phyloP scores from a whole-genome alignment of 2,797 vertebrate genomes.

The Poecilia picta region DNA sequence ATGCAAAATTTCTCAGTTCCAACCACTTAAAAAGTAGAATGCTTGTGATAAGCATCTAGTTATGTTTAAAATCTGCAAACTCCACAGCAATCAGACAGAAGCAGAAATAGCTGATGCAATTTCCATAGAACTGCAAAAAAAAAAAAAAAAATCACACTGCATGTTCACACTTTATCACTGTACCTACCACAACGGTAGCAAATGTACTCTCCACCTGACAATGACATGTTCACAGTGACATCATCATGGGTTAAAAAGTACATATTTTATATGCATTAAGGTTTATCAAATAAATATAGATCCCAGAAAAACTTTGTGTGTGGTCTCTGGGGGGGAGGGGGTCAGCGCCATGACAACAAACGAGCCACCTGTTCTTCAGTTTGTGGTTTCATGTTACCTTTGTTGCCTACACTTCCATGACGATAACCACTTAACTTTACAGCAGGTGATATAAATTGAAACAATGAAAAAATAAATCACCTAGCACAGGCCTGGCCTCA shows the following conservation, averaged over 20 bases:
- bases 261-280: conserved; percentile 8
- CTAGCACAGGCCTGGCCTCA: neutral
- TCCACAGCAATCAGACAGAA: conserved; percentile 23
- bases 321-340: conserved; percentile 26
- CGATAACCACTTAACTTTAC: conserved; percentile 13
- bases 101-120: conserved; percentile 1
- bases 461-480: neutral
- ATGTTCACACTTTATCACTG: conserved; percentile 49
- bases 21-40: neutral
- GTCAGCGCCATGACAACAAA: conserved; percentile 62
- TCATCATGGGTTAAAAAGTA: conserved; percentile 28
- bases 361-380: conserved; percentile 57
- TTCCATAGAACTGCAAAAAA: conserved; percentile 35
- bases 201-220: conserved; percentile 78
- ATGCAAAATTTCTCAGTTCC: neutral
- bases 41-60: neutral
- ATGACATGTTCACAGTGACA: conserved; percentile 64
- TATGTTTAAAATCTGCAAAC: neutral
- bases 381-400: conserved; percentile 58
- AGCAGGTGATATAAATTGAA: neutral
- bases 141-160: conserved; percentile 31
- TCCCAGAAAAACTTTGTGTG: conserved; percentile 20
- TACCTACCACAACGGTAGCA: conserved; percentile 83
- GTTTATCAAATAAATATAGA: conserved; percentile 57
- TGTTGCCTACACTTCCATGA: conserved; percentile 8